Evolutionary conservation across 1,140 invertebrate species (phyloP).

Genomic region (Drosophila ercepeae): DNA sequence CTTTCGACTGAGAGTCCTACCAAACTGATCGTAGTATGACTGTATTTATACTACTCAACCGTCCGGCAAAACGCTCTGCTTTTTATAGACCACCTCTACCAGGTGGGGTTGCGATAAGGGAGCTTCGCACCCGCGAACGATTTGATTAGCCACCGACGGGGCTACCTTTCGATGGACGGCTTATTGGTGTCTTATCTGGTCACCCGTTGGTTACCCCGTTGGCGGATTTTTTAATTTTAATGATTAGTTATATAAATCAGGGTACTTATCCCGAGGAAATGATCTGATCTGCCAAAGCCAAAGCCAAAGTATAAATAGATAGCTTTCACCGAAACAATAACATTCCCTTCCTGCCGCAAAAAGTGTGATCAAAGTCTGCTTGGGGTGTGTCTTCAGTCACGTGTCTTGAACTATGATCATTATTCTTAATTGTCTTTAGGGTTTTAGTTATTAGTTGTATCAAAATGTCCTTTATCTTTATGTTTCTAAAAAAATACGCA

Average conservation of each 20-base stretch:
- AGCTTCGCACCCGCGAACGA: constrained; percentile 21
- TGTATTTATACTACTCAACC: constrained; percentile 74
- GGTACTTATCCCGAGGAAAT: constrained; percentile 30
- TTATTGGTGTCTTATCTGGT: constrained; percentile 47
- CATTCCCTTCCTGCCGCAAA: not conserved
- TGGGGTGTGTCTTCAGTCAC: constrained; percentile 8
- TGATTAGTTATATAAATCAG: constrained; percentile 32
- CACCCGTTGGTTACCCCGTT: constrained; percentile 12
- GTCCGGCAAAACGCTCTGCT: constrained; percentile 11
- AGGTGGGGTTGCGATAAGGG: constrained; percentile 47
- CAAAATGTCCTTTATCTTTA: no score
- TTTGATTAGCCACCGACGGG: constrained; percentile 28
- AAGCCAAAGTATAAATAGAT: constrained; percentile 16
- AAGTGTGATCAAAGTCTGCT: constrained; percentile 10
- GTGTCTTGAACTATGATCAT: no score
- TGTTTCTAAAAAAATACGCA: not conserved
- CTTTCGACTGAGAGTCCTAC: constrained; percentile 58
- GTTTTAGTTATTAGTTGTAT: no score
- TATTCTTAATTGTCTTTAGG: no score
- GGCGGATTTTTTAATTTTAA: constrained; percentile 44
- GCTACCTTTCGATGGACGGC: constrained; percentile 15
- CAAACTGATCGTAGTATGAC: constrained; percentile 61
- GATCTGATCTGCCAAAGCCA: constrained; percentile 14
- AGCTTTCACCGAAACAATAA: constrained; percentile 11
- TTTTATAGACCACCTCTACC: constrained; percentile 69